Percentiles rank a stretch among this genome's conserved stretches.
These are phyloP conservation scores for Paedocypris micromegethes DNA, from an alignment of 2,797 vertebrate species.

Conservation along the genomic window DNA sequence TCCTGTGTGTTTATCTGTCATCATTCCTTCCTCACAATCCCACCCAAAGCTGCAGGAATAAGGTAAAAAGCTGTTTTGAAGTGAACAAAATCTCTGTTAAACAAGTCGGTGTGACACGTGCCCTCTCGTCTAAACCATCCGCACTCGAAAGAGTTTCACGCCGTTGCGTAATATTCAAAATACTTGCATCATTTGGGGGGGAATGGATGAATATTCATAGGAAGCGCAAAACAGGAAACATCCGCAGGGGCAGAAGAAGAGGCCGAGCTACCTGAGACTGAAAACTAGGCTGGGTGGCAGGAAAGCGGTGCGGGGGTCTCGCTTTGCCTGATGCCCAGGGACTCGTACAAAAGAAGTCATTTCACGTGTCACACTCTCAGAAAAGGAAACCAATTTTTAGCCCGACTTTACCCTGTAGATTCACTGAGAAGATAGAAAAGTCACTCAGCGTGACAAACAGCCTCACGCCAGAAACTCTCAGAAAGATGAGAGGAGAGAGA, in stretches of 20 bases:
- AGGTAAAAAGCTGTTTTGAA: too few species aligned
- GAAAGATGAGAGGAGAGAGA: background rate
- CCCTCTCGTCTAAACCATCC: too few species aligned
- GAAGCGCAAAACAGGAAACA: background rate
- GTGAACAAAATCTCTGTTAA: too few species aligned
- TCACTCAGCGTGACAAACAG: slow-evolving; percentile 40
- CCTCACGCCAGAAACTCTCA: background rate
- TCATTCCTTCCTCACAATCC: too few species aligned
- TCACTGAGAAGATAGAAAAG: slow-evolving; percentile 28
- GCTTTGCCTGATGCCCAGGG: slow-evolving; percentile 8
- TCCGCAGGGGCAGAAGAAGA: background rate
- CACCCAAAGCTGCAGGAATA: too few species aligned
- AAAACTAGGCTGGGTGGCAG: slow-evolving; percentile 1
- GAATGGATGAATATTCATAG: slow-evolving; percentile 16
- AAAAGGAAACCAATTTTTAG: slow-evolving; percentile 31
- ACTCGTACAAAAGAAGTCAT: slow-evolving; percentile 41
- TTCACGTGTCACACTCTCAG: slow-evolving; percentile 37
- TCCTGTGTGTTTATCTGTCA: too few species aligned
- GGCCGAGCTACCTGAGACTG: background rate
- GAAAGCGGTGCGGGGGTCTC: background rate
- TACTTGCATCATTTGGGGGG: slow-evolving; percentile 17
- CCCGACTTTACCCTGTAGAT: slow-evolving; percentile 20
- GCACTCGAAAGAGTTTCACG: slow-evolving; percentile 3
- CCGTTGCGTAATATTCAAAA: slow-evolving; percentile 19
- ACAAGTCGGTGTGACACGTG: too few species aligned